phyloP scores from a whole-genome alignment of 1,140 invertebrate species.

The Eubasilissa regina region DNA sequence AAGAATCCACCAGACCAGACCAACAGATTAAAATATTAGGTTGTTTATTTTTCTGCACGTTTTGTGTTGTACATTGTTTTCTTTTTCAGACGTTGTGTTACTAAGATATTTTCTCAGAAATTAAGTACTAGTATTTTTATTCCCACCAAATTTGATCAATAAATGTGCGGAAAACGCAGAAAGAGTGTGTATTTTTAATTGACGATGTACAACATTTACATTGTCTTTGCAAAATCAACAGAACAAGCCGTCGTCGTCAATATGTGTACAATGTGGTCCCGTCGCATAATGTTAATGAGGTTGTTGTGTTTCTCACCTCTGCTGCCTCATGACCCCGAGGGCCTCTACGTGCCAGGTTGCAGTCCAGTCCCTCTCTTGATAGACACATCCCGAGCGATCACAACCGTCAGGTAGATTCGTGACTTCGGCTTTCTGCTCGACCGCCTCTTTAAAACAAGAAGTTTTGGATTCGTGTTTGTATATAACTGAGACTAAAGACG shows the following conservation, averaged over 20 bases:
- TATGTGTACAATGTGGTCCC: not conserved
- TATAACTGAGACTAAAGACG: not conserved
- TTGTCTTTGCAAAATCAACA: not conserved
- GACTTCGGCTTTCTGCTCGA: conserved; percentile 44
- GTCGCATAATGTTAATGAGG: not conserved
- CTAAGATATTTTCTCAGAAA: too few relatives aligned
- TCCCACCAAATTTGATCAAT: too few relatives aligned
- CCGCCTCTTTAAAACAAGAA: conserved; percentile 39
- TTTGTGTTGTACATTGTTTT: too few relatives aligned
- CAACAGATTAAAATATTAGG: too few relatives aligned
- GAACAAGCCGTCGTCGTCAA: not conserved
- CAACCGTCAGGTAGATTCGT: conserved; percentile 40
- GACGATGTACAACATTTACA: too few relatives aligned
- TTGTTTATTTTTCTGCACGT: too few relatives aligned
- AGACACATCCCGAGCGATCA: conserved; percentile 47
- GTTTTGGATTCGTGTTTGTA: not conserved
- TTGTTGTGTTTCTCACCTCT: not conserved
- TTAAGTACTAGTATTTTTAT: too few relatives aligned
- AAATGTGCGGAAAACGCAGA: too few relatives aligned
- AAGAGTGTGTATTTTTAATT: too few relatives aligned
- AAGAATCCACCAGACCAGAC: too few relatives aligned
- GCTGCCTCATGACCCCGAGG: not conserved
- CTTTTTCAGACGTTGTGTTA: too few relatives aligned
- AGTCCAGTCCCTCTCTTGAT: conserved; percentile 1
- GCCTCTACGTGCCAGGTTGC: not conserved